Base-by-base conservation (phyloP, 2,797 vertebrate species). In the Myotis daubentonii region DNA sequence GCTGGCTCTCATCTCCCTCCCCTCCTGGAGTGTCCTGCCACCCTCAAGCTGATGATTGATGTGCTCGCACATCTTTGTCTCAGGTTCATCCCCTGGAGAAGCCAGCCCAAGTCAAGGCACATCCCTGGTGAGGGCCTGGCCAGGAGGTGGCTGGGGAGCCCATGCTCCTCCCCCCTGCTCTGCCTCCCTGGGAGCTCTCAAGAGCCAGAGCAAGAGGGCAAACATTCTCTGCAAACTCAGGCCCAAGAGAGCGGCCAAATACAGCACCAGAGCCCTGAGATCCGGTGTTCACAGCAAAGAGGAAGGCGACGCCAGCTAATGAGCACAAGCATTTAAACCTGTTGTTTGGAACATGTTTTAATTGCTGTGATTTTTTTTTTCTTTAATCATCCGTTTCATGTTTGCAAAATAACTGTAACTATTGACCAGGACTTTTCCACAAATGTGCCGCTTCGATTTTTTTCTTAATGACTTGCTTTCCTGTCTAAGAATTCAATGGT, bases 251-350 rank as follows among this genome's bases (percentile, higher is more conserved):
- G 33, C 12, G 2, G 6, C n/a, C 0, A 0, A 10, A 6, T 36
- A 65, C 33, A 30, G 71, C 28, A 11, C 1, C 6, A 2, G 2
- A 57, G 36, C 17, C 57, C 74, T 0, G 55, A 25, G 55, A 6
- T 28, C 11, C 9, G 1, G 5, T 4, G 1, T n/a, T 62, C 47
- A 19, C 8, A 66, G 23, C 60, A 25, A 19, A 83, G 44, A 49
- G 78, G 13, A 86, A n/a, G 19, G 1, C 0, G 25, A 22, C 1
- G 5, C 5, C 1, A 0, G 30, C 7, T 17, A 33, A n/a, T 0
- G n/a, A 80, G 68, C 15, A 25, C 30, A 44, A 49, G 30, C 1
- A 6, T 28, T 62, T 62, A 68, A 76, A 72, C 36, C 11, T 66
- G 72, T 44, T 75, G 75, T 93, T 89, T 49, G 19, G 15, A 79